Evolutionary conservation across 2,888 invertebrate species (phyloP).

Genomic region (Liodrosophila aerea): DNA sequence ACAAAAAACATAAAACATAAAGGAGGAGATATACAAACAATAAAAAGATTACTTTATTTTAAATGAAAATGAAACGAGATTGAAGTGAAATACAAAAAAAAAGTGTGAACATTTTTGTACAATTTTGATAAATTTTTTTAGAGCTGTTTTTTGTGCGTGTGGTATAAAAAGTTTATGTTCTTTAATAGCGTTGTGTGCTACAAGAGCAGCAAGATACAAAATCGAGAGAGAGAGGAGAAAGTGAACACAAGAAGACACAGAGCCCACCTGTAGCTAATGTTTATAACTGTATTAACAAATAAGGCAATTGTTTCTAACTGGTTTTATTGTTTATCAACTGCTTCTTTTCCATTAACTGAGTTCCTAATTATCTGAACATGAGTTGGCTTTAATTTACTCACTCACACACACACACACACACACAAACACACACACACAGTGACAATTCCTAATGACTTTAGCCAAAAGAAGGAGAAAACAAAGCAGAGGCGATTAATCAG

Average conservation of each 20-base stretch:
- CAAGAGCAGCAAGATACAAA: conserved; percentile 43
- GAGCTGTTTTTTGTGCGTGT: conserved; percentile 62
- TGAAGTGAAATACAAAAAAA: conserved; percentile 8
- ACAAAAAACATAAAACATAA: conserved; percentile 12
- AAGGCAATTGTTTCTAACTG: conserved; percentile 35
- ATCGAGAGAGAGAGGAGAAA: conserved; percentile 29
- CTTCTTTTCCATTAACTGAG: conserved; percentile 48
- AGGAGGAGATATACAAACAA: conserved; percentile 56
- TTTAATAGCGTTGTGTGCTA: conserved; percentile 37
- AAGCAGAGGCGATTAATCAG: conserved; percentile 63
- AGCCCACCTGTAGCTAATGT: conserved; percentile 69
- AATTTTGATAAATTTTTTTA: conserved; percentile 74
- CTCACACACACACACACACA: conserved; percentile 13
- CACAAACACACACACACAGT: conserved; percentile 12
- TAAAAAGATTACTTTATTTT: conserved; percentile 76
- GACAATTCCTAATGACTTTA: conserved; percentile 45
- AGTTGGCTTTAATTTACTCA: conserved; percentile 43
- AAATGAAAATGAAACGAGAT: conserved; percentile 25
- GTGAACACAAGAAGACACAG: conserved; percentile 47
- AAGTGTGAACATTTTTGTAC: conserved; percentile 53
- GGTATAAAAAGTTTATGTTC: conserved; percentile 47
- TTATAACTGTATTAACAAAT: conserved; percentile 44
- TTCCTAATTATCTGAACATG: conserved; percentile 28
- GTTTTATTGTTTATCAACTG: conserved; percentile 31
- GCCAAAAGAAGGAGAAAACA: too few species aligned